A percentile compares a stretch with the other conserved stretches of the same genome.
phyloP scores from a whole-genome alignment of 2,888 invertebrate genomes.

The Resseliella maxima region DNA sequence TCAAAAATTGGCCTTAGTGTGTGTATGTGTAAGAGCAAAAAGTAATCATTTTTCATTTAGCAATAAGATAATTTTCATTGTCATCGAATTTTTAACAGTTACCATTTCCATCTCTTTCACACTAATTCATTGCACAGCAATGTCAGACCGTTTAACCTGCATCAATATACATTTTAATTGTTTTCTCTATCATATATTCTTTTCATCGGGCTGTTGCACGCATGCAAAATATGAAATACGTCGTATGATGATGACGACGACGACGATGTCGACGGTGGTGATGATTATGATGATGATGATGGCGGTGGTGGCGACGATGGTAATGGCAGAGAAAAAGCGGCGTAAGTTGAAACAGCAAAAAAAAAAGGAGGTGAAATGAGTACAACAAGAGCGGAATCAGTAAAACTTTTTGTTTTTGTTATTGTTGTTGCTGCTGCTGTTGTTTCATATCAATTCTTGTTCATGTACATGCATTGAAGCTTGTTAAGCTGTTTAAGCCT shows the following conservation, averaged over 20 bases:
- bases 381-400: background rate
- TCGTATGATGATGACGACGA: background rate
- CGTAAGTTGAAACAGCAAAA: background rate
- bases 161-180: conserved; percentile 27
- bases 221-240: background rate
- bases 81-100: conserved; percentile 34
- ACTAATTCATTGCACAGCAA: background rate
- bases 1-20: background rate
- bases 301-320: no score
- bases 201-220: background rate
- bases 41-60: conserved; percentile 40
- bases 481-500: conserved; percentile 42
- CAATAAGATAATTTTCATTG: conserved; percentile 46
- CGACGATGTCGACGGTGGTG: no score
- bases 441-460: background rate
- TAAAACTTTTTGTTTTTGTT: background rate
- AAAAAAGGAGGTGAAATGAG: background rate
- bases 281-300: no score
- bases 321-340: background rate
- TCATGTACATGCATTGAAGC: background rate
- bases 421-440: background rate
- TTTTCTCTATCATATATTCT: conserved; percentile 3
- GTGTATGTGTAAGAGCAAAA: background rate
- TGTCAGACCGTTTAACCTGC: conserved; percentile 25
- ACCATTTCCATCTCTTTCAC: background rate